Evolutionary conservation across 2,113 vertebrate genomes (phyloP).

Genomic region (Psilopogon haemacephalus): DNA sequence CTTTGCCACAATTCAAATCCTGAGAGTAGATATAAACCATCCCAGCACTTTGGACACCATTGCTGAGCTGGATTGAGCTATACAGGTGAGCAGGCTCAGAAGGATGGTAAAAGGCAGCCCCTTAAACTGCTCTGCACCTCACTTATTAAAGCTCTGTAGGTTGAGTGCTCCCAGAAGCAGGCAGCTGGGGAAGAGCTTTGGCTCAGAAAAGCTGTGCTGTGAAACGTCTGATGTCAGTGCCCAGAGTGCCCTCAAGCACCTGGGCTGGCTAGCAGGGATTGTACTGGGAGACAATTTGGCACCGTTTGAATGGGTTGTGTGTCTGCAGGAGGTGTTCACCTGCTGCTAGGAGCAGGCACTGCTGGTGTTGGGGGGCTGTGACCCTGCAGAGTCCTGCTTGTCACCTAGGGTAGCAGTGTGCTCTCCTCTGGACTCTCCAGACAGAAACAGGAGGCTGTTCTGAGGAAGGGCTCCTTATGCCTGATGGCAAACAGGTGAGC

Average conservation of each 20-base stretch:
- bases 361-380: neutral
- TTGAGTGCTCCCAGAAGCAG: constrained; percentile 26
- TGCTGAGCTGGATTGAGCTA: neutral
- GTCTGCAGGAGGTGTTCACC: neutral
- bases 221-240: neutral
- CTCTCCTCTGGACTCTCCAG: constrained; percentile 37
- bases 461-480: constrained; percentile 19
- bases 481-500: constrained; percentile 61
- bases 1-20: constrained; percentile 9
- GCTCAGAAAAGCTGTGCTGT: neutral
- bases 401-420: neutral
- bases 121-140: constrained; percentile 35
- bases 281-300: neutral
- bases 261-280: neutral
- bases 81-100: constrained; percentile 24
- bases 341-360: constrained; percentile 5
- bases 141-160: constrained; percentile 30
- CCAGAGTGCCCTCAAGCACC: neutral
- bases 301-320: neutral
- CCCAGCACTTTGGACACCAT: constrained; percentile 21
- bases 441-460: constrained; percentile 25
- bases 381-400: neutral
- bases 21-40: constrained; percentile 13
- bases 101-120: constrained; percentile 60
- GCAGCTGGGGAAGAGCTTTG: constrained; percentile 26